Evolutionary conservation across 1,140 invertebrate genomes (phyloP).

Genomic region (Thaumatotibia leucotreta): DNA sequence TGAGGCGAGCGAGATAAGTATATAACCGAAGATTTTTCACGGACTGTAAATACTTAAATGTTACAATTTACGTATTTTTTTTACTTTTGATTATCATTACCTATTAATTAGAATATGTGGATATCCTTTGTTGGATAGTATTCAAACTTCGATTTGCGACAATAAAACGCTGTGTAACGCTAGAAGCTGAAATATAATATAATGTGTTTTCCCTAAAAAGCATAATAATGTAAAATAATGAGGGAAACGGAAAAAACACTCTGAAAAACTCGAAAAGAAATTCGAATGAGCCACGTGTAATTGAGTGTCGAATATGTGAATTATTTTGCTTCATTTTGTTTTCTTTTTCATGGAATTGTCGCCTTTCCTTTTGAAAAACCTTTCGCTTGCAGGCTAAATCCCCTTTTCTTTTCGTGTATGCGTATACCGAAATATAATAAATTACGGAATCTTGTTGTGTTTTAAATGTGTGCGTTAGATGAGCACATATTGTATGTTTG

Average conservation of each 20-base stretch:
- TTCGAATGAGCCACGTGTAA: not conserved
- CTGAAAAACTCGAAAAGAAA: not conserved
- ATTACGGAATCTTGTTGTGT: not conserved
- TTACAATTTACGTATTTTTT: no score
- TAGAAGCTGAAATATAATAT: not conserved
- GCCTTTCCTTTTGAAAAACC: not conserved
- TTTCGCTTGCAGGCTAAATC: not conserved
- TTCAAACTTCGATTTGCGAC: no score
- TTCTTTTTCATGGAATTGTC: not conserved
- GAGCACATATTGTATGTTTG: not conserved
- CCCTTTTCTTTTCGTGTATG: not conserved
- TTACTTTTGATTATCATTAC: no score
- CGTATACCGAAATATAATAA: not conserved
- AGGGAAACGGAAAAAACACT: conserved; percentile 1
- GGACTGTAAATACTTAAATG: no score
- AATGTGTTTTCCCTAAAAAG: not conserved
- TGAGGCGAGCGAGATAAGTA: no score
- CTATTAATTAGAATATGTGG: no score
- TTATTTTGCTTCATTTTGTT: conserved; percentile 4
- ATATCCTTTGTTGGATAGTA: no score
- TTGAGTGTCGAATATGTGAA: conserved; percentile 12
- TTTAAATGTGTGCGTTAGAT: not conserved
- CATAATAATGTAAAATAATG: conserved; percentile 1
- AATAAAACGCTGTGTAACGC: not conserved
- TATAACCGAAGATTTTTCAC: no score